Evolutionary conservation across 2,113 vertebrate species (phyloP), one percentile per base, ranked within the genome.

Genomic region (Melanocharis versteri): DNA sequence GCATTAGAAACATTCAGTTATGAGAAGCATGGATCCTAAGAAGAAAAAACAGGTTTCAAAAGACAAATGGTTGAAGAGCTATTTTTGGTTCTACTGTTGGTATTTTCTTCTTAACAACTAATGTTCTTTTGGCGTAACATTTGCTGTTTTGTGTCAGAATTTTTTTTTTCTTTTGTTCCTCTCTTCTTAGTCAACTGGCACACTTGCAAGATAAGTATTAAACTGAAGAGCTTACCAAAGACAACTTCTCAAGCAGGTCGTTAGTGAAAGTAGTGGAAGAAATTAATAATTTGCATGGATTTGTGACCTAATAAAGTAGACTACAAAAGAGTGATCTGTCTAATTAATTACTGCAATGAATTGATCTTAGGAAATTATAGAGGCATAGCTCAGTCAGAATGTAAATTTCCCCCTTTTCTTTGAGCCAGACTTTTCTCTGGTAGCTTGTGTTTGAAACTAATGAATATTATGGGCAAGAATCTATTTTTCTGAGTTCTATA

Each of bases 51-150:
- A 61, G 9, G 16, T 82, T 93, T 95, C 80, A 54, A 73, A 89
- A 94, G 71, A 75, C 18, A 75, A 86, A 40, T 60, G 22, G 11
- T 56, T 66, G 47, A 94, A 90, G 57, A 90, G 24, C 72, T 96
- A 28, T 39, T 95, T 92, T 91, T 91, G 14, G 24, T 87, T 94
- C 54, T 47, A 2, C 47, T 77, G 30, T 71, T 95, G 62, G 44
- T 95, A 62, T 84, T 73, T 93, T 75, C 50, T 88, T 96, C 75
- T 85, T 85, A 77, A 92, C 51, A 10, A 68, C 73, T 76, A 86
- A 86, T 65, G 39, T 42, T 24, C 68, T 71, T 70, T 48, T 82
- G 81, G 83, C 45, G 75, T 92, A 35, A 3, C 9, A 42, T 93
- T 84, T 80, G 35, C 71, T 89, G 35, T 24, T 94, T 91, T 11